phyloP scores from a whole-genome alignment of 1,140 invertebrate genomes.

The Ceratosolen fusciceps region DNA sequence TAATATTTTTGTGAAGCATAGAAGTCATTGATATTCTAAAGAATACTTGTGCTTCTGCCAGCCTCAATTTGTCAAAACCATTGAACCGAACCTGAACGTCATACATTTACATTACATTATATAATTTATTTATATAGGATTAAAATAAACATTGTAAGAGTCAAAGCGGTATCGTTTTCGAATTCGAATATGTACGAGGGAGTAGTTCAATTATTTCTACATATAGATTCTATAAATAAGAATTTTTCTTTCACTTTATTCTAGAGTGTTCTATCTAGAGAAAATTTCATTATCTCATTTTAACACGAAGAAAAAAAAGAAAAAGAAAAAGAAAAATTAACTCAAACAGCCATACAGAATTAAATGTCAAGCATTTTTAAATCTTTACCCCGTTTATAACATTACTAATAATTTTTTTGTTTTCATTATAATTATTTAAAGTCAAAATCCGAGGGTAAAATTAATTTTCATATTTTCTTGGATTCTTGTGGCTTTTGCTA shows the following conservation, averaged over 20 bases:
- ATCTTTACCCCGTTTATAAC: neutral
- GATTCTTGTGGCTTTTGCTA: neutral
- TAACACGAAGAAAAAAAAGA: too few species aligned
- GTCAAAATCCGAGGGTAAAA: neutral
- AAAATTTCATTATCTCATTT: too few species aligned
- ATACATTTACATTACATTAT: too few species aligned
- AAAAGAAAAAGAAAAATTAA: too few species aligned
- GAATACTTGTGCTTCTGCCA: neutral
- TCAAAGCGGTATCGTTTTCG: neutral
- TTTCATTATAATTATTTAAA: slow-evolving; percentile 5
- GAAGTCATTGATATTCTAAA: neutral
- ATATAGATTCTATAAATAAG: too few species aligned
- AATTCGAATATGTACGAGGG: neutral
- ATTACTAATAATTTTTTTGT: neutral
- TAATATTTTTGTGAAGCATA: neutral
- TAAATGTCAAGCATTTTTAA: too few species aligned
- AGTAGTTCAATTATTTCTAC: too few species aligned
- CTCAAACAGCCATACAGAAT: too few species aligned
- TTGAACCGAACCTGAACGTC: too few species aligned
- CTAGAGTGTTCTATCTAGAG: too few species aligned
- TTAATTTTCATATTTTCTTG: slow-evolving; percentile 1
- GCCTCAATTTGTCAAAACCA: neutral
- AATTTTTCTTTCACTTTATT: too few species aligned
- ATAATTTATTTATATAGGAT: neutral
- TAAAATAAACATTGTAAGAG: neutral